Evolutionary conservation across 2,797 vertebrate genomes (phyloP).

Genomic region (Sebastes glaucus): DNA sequence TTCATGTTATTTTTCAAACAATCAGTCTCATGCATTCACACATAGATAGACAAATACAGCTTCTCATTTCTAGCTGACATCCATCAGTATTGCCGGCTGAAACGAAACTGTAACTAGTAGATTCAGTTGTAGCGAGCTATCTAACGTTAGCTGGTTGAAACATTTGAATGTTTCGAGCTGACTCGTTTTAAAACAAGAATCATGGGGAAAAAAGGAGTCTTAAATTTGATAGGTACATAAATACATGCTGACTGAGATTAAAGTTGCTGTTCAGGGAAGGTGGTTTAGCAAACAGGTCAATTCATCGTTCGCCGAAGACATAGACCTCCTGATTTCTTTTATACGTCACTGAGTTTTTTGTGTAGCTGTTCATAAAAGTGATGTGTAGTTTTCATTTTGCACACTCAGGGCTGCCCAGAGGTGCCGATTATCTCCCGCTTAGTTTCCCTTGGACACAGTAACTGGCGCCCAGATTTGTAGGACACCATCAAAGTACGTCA

Average conservation of each 20-base stretch:
- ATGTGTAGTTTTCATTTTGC: constrained; percentile 44
- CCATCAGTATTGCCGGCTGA: background rate
- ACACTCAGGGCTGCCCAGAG: background rate
- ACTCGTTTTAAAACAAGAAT: background rate
- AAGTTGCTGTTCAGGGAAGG: background rate
- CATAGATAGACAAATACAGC: background rate
- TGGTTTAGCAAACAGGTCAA: background rate
- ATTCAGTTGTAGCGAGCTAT: background rate
- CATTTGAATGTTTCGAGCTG: background rate
- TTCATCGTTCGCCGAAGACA: background rate
- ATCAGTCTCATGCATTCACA: background rate
- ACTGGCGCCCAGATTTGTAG: constrained; percentile 49
- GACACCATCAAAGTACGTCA: constrained; percentile 45
- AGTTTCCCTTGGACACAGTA: constrained; percentile 49
- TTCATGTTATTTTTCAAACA: background rate
- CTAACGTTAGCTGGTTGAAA: background rate
- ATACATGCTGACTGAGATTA: background rate
- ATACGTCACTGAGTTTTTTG: background rate
- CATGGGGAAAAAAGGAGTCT: background rate
- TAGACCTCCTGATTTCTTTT: background rate
- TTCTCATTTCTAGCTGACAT: background rate
- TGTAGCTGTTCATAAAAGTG: constrained; percentile 3
- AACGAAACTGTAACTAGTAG: background rate
- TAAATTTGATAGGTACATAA: background rate
- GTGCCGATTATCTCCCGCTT: constrained; percentile 31